Base-by-base conservation (phyloP, 2,888 invertebrate species). In the Leptopterna dolabrata region DNA sequence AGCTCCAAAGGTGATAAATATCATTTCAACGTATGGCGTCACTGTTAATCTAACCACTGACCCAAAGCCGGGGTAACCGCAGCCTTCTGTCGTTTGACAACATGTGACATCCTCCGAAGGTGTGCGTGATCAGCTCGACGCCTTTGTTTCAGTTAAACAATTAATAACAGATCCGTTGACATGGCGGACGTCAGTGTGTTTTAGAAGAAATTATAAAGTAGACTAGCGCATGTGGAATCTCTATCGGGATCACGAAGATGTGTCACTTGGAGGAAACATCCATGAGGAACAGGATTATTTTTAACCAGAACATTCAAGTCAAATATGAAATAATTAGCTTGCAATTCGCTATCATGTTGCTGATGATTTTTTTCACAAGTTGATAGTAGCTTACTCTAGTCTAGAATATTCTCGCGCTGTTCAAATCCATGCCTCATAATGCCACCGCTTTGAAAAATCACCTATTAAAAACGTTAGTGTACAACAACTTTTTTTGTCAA, bases 81-180 rank as follows among this genome's bases (percentile, higher is more conserved):
- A 73, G 13, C 41, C 73, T 29, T 73, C 73, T 36, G 73, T 16
- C 41, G 36, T 73, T 19, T 73, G 73, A 29, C 73, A 73, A 41
- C 73, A 73, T 73, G 73, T 73, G 73, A 36, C 73, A 36, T 30
- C 41, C 73, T 36, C 30, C 41, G 19, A 30, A 41, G 41, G 73
- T 14, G 27, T 30, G 73, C 73, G 73, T 73, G 73, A 36, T 36
- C 19, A 73, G 16, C 41, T 36, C 16, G 73, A 73, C 73, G 73
- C 73, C 73, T 73, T 73, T 73, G 41, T 73, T 73, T 73, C 73
- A 30, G 41, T 36, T 63, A 73, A 41, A 73, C 30, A 73, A 41
- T 30, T 73, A 73, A 73, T 73, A 36, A 73, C 19, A 41, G n/a
- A 30, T 73, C 73, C n/a, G 73, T n/a, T 41, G 36, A 30, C 73